Evolutionary conservation across 2,888 invertebrate genomes (phyloP).

Genomic region (Leucophenga maculata): DNA sequence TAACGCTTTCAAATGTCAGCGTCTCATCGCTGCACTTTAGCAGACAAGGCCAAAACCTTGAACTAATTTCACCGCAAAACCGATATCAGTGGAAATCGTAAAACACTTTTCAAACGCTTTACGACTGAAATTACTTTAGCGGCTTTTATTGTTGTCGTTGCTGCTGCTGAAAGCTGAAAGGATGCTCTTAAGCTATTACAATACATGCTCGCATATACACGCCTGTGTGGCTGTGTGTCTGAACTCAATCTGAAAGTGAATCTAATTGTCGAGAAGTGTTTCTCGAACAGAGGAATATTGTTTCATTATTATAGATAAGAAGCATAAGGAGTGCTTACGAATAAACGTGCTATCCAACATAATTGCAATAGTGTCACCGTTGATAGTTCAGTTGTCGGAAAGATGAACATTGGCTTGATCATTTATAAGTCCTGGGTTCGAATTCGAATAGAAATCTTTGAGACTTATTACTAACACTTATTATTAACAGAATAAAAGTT

Average conservation of each 20-base stretch:
- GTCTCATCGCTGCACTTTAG: not conserved
- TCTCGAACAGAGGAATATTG: not conserved
- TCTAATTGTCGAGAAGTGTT: not conserved
- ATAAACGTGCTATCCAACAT: not conserved
- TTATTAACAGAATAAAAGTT: too few relatives aligned
- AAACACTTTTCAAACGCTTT: not conserved
- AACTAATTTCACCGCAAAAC: constrained; percentile 33
- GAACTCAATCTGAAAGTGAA: not conserved
- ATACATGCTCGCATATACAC: not conserved
- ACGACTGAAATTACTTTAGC: not conserved
- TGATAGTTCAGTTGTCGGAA: too few relatives aligned
- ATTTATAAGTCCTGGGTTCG: too few relatives aligned
- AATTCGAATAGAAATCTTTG: too few relatives aligned
- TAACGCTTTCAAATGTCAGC: not conserved
- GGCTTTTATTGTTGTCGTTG: not conserved
- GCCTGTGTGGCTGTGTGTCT: too few relatives aligned
- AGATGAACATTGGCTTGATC: too few relatives aligned
- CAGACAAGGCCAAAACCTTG: constrained; percentile 34
- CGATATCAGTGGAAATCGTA: constrained; percentile 18
- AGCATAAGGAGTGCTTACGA: not conserved
- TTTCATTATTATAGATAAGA: not conserved
- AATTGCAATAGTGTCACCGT: too few relatives aligned
- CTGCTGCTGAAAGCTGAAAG: not conserved
- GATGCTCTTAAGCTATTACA: not conserved
- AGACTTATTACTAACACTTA: too few relatives aligned